phyloP scores from a whole-genome alignment of 1,140 invertebrate species.

The Drosophila leontia region DNA sequence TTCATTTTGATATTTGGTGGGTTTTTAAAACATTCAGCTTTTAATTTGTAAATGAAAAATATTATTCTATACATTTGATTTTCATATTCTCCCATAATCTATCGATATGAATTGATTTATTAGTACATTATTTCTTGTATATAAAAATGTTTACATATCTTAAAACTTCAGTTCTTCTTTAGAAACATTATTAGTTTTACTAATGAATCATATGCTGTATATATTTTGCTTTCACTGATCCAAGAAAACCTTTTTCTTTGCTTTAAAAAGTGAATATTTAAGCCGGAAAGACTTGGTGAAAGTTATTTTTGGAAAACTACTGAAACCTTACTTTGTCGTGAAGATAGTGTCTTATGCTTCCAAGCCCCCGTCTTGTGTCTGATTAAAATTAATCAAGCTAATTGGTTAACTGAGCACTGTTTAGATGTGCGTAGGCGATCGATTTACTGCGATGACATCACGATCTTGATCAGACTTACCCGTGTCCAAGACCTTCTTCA shows the following conservation, averaged over 20 bases:
- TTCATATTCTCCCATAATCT: neutral
- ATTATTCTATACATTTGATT: neutral
- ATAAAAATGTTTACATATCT: neutral
- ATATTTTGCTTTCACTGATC: neutral
- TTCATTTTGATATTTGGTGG: neutral
- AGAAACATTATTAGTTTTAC: neutral
- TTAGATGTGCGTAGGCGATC: slow-evolving; percentile 11
- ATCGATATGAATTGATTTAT: neutral
- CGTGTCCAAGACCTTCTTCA: slow-evolving; percentile 70
- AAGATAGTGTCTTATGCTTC: neutral
- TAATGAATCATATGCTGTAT: neutral
- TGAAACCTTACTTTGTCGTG: neutral
- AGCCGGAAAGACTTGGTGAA: neutral
- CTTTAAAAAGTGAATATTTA: neutral
- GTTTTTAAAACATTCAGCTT: neutral
- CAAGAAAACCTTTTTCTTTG: too few relatives aligned
- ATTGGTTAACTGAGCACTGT: slow-evolving; percentile 27
- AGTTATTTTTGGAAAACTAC: slow-evolving; percentile 3
- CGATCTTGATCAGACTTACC: slow-evolving; percentile 57
- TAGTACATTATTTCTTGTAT: neutral
- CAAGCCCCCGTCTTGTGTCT: slow-evolving; percentile 2
- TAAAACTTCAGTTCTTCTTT: neutral
- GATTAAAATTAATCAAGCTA: slow-evolving; percentile 50
- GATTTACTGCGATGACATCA: slow-evolving; percentile 21
- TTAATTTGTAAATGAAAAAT: neutral